These are phyloP conservation scores for Melanotaenia parkinsoni DNA, from an alignment of 2,797 vertebrate species.

Conservation along the genomic window DNA sequence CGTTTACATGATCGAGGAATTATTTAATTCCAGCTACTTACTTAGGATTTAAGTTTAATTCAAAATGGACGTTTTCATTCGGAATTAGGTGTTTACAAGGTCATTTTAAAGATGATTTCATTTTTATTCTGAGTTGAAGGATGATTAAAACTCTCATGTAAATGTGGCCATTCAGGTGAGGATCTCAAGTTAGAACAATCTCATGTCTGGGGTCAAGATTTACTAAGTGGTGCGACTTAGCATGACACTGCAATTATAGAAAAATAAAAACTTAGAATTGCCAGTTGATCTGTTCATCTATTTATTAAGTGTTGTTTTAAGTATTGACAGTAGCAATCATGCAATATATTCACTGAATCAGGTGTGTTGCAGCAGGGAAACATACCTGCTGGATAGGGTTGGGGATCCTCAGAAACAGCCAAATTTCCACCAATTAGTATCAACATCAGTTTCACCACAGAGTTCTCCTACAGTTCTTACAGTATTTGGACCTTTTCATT, in stretches of 20 bases:
- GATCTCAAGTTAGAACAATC: not conserved
- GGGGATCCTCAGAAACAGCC: too few relatives aligned
- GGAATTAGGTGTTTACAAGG: too few relatives aligned
- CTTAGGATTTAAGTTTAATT: too few relatives aligned
- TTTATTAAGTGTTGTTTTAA: not conserved
- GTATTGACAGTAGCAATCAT: not conserved
- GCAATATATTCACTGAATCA: not conserved
- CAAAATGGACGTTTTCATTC: too few relatives aligned
- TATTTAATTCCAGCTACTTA: too few relatives aligned
- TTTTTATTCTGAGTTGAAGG: too few relatives aligned
- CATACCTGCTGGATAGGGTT: too few relatives aligned
- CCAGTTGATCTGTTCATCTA: not conserved
- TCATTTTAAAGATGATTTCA: too few relatives aligned
- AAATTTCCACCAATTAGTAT: not conserved
- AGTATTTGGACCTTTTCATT: not conserved
- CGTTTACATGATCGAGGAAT: too few relatives aligned
- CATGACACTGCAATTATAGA: not conserved
- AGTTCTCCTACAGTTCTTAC: not conserved
- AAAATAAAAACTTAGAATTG: not conserved
- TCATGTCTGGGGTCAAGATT: not conserved
- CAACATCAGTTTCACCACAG: not conserved
- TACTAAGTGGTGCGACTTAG: not conserved
- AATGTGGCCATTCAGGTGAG: not conserved
- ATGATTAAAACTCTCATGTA: too few relatives aligned
- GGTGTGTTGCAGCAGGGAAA: too few relatives aligned